Base-by-base conservation (phyloP, 2,113 vertebrate species). In the Brachionichthys hirsutus region DNA sequence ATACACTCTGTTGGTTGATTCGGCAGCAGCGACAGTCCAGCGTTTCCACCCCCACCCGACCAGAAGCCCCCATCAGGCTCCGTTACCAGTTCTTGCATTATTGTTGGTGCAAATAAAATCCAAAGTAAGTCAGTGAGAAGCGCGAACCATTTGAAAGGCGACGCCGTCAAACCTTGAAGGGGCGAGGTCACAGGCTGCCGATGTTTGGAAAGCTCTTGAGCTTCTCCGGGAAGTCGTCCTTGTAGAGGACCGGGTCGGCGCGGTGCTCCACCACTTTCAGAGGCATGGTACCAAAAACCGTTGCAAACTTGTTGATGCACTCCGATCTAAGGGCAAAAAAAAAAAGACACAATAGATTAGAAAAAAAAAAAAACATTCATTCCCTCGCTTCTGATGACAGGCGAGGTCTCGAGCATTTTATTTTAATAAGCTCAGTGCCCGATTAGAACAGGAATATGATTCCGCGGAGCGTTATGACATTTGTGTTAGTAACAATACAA, bases 141-240 rank as follows among this genome's bases (percentile, higher is more conserved):
- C 16, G 48, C 41, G 43, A 44, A 35, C 9, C 34, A 6, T 44
- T 5, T 7, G 5, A 16, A n/a, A 17, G 43, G 16, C 6, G 43
- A 44, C 8, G n/a, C 14, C 14, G 12, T 44, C 15, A 44, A 3
- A 30, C 48, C 9, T 52, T 38, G 45, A 59, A 51, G 48, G 36
- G 42, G 9, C 35, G 16, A 14, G 54, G 62, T 94, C 85, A 98
- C 62, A 98, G 91, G 89, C 97, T 99, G 90, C 97, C 97, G 0
- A 98, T 99, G 88, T 98, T 99, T 78, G 97, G 97, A 85, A 98
- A 99, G 75, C 97, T 98, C 90, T 99, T 98, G 76, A 98, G 93
- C 54, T 99, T 99, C 88, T 98, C 95, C 4, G 96, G 96, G 63
- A 99, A 99, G 89, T 99, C 97, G 12, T 98, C 97, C 86, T 99